Evolutionary conservation across 2,888 invertebrate genomes (phyloP), one percentile per base, ranked within the genome.

Genomic region (Rhodophaea formosa): DNA sequence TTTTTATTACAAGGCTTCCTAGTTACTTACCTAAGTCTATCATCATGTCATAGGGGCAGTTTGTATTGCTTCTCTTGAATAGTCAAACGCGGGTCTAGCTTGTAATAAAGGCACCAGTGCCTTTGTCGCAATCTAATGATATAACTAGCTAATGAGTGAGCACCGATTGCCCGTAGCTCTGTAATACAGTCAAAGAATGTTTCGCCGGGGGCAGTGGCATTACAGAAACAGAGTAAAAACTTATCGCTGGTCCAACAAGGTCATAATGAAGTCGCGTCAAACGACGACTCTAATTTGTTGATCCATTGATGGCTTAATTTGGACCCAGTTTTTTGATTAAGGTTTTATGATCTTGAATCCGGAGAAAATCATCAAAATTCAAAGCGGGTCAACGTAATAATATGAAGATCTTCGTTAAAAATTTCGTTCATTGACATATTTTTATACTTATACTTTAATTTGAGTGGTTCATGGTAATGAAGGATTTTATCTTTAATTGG

Each of bases 121-220:
- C 12, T 66, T 73, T 78, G 74, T 71, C 64, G 65, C 59, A 61
- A 59, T 57, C 59, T 74, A 73, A 80, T 75, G 65, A 72, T 63
- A 67, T 57, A 54, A 51, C 61, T 63, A 65, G 61, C 62, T 79
- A 77, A 81, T 78, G 71, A 82, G 71, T 71, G 74, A 74, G 68
- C 71, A 72, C 62, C 65, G 69, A 72, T 72, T 74, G 68, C 66
- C 67, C 64, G 64, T 70, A 64, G 66, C 62, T 63, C 61, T 61
- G 65, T 70, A 69, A 70, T 69, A 67, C 67, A 75, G 72, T 69
- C 67, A 74, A 66, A 69, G 69, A 73, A 69, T 70, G 70, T 70
- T 64, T 70, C 55, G 74, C 83, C 72, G 57, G 65, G 68, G 80
- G 81, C 80, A 64, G 59, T 69, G 61, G 68, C 74, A 80, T 82